Conservation (phyloP, 2,888 invertebrate species). For the Melanotus villosus region DNA sequence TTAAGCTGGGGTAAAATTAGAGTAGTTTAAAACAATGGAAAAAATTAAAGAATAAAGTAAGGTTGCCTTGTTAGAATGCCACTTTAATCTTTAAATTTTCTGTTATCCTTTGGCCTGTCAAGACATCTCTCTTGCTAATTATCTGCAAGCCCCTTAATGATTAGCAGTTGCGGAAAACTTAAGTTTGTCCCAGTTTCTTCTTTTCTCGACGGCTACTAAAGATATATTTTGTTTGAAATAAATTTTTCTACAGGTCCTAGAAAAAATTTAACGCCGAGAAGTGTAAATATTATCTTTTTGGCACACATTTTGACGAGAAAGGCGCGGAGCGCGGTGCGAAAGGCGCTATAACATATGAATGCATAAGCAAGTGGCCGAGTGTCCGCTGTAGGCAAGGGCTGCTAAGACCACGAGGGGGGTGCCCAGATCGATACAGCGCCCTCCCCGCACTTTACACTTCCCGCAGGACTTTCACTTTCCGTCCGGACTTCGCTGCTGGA, state of each 20-base stretch:
- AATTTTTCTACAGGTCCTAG: slow-evolving; percentile 27
- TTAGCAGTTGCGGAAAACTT: slow-evolving; percentile 12
- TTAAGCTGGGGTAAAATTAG: too few species aligned
- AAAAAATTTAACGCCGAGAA: slow-evolving; percentile 45
- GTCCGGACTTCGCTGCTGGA: slow-evolving; percentile 60
- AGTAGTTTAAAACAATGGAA: too few species aligned
- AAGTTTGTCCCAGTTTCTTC: slow-evolving; percentile 21
- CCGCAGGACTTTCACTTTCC: slow-evolving; percentile 70
- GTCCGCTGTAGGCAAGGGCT: slow-evolving; percentile 61
- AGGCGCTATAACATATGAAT: slow-evolving; percentile 63
- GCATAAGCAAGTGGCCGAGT: slow-evolving; percentile 67
- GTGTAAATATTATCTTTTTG: slow-evolving; percentile 49
- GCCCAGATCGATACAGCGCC: slow-evolving; percentile 65
- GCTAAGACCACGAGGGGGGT: slow-evolving; percentile 60
- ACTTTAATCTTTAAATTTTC: background rate
- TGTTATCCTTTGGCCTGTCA: background rate
- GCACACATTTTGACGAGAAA: slow-evolving; percentile 47
- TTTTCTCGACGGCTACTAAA: background rate
- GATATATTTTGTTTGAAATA: slow-evolving; percentile 27
- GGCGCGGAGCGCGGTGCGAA: slow-evolving; percentile 46
- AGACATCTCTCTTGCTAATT: background rate
- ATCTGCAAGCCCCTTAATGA: background rate
- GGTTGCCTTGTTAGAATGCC: too few species aligned
- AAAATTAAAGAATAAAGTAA: too few species aligned
- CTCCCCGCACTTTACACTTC: slow-evolving; percentile 67